Evolutionary conservation across 2,888 invertebrate genomes (phyloP).

Genomic region (Scaptodrosophila latifasciaeformis): DNA sequence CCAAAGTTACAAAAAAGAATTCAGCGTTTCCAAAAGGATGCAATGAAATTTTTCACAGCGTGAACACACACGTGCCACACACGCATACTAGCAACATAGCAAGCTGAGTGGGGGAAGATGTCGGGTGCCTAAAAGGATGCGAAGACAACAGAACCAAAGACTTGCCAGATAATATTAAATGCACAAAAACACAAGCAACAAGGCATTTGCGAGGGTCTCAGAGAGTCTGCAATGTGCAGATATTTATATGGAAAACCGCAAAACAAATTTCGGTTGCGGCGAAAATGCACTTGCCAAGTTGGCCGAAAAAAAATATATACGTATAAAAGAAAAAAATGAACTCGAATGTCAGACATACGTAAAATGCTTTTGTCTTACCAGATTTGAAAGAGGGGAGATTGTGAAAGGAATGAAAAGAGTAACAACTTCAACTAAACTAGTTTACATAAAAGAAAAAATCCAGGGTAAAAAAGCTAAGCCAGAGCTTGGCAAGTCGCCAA

Average conservation of each 20-base stretch:
- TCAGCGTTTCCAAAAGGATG: constrained; percentile 26
- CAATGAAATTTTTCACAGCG: constrained; percentile 41
- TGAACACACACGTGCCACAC: constrained; percentile 32
- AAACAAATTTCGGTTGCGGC: constrained; percentile 62
- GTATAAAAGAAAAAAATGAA: constrained; percentile 50
- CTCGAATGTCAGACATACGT: constrained; percentile 31
- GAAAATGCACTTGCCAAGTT: constrained; percentile 57
- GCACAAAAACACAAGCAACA: constrained; percentile 38
- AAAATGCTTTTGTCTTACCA: not conserved
- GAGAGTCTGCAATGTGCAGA: too few relatives aligned
- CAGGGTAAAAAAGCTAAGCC: too few relatives aligned
- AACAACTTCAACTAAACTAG: too few relatives aligned
- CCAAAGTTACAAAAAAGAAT: constrained; percentile 8
- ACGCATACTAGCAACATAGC: not conserved
- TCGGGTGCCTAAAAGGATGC: not conserved
- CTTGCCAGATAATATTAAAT: constrained; percentile 41
- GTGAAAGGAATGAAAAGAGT: too few relatives aligned
- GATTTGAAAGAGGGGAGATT: too few relatives aligned
- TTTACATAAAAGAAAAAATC: too few relatives aligned
- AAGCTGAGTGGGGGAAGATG: not conserved
- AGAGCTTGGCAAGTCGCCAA: too few relatives aligned
- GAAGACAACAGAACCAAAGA: constrained; percentile 21
- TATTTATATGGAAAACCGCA: constrained; percentile 57
- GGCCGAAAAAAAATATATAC: not conserved
- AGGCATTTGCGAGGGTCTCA: too few relatives aligned